Base-by-base conservation (phyloP, 30 jellyfish, hydroid and myxozoan species). In the Aurelia coerulea region DNA sequence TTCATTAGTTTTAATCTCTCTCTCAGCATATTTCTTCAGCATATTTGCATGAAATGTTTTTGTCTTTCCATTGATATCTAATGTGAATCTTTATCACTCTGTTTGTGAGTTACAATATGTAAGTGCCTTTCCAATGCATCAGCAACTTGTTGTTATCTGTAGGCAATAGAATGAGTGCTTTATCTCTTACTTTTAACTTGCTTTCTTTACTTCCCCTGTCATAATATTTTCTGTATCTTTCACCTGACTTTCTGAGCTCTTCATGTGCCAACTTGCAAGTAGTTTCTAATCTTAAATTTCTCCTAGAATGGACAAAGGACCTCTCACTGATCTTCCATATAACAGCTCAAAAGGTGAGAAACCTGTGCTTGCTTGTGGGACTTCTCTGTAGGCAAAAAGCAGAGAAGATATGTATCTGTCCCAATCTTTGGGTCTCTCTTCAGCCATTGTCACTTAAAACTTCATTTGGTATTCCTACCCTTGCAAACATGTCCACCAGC, bases 81-180 rank as follows among this genome's bases (percentile, higher is more conserved):
- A 37, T 37, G 49, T 34, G 46, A 34, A 34, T 39, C 72, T 23
- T 23, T 23, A 23, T 23, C 29, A 23, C 29, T 23, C 29, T 23
- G 29, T 23, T 23, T 23, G 29, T 39, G 29, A 14, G 51, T 68
- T 56, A 77, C 88, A 4, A 23, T 23, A 16, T 62, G 78, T 33
- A 77, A 4, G 79, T 83, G 4, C 88, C 88, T 77, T 77, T 41
- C 88, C 88, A 77, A 15, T 58, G 83, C 52, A 52, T n/a, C 17
- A 16, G 79, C 12, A 77, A 46, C 50, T 51, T 77, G 51, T 77
- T 77, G 16, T 53, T 32, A 31, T 52, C 52, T 53, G 88, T 50
- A 29, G 78, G 88, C 29, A 23, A 23, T 23, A 23, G 29, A 23
- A 77, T 83, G 15, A 77, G 29, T 32, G 58, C 88, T 60, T 77